Evolutionary conservation across 2,797 vertebrate genomes (phyloP).

Genomic region (Alfaro cultratus): DNA sequence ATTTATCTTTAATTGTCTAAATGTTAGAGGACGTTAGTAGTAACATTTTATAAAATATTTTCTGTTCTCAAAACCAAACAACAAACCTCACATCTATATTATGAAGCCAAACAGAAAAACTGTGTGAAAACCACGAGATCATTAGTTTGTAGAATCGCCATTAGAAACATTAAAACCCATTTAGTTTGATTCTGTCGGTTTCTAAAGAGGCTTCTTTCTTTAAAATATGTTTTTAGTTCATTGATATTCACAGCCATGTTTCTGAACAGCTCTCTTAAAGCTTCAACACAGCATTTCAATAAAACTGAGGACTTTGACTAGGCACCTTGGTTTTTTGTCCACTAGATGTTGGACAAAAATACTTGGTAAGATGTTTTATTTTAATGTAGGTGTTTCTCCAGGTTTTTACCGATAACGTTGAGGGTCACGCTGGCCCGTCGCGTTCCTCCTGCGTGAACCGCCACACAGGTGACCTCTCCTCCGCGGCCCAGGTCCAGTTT

Average conservation of each 20-base stretch:
- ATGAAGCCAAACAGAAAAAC: not conserved
- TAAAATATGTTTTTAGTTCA: not conserved
- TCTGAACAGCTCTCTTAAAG: not conserved
- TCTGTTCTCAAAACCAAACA: not conserved
- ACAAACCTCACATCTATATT: not conserved
- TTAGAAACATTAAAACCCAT: not conserved
- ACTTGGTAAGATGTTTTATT: too few relatives aligned
- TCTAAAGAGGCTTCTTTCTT: not conserved
- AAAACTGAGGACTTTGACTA: not conserved
- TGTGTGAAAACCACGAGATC: not conserved
- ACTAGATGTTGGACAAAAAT: too few relatives aligned
- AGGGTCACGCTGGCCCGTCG: constrained; percentile 65
- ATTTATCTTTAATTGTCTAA: not conserved
- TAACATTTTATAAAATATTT: not conserved
- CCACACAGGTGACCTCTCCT: constrained; percentile 80
- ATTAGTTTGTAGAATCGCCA: not conserved
- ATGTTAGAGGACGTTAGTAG: not conserved
- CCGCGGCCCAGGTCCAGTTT: constrained; percentile 74
- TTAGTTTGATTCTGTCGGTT: not conserved
- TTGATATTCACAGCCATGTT: not conserved
- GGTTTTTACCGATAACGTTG: constrained; percentile 81
- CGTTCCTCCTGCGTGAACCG: constrained; percentile 72
- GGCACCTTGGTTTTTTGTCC: not conserved
- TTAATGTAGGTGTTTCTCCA: not conserved
- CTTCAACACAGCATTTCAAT: not conserved